Percentiles rank a stretch among this genome's conserved stretches.
phyloP scores from a whole-genome alignment of 2,113 vertebrate species.

The Talpa occidentalis region DNA sequence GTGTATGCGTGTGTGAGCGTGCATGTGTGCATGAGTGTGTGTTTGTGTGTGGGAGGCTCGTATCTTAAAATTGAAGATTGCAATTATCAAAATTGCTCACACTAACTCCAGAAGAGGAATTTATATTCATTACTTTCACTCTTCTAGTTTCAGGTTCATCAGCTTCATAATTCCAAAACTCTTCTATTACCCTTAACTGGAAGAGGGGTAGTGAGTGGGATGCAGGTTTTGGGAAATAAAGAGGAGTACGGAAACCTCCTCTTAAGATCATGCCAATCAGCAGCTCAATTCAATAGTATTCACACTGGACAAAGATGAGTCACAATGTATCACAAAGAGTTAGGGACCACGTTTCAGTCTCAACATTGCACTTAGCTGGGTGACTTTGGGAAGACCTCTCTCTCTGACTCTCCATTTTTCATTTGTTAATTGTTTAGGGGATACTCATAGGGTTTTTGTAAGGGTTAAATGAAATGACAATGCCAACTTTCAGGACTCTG shows the following conservation, averaged over 20 bases:
- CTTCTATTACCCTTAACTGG: neutral
- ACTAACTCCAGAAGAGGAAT: neutral
- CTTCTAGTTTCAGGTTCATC: neutral
- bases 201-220: neutral
- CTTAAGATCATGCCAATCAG: neutral
- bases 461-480: neutral
- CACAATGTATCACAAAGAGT: neutral
- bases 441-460: neutral
- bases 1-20: neutral
- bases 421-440: neutral
- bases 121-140: neutral
- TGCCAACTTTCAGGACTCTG: neutral
- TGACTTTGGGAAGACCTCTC: neutral
- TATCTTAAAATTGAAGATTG: neutral
- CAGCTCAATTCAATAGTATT: neutral
- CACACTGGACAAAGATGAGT: conserved; percentile 11
- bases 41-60: neutral
- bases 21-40: neutral
- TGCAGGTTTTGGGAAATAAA: neutral
- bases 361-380: neutral
- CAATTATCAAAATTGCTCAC: neutral
- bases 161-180: neutral
- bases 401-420: neutral
- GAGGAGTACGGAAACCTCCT: neutral
- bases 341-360: neutral